Evolutionary conservation across 1,140 invertebrate genomes (phyloP).

Genomic region (Diorhabda carinulata): DNA sequence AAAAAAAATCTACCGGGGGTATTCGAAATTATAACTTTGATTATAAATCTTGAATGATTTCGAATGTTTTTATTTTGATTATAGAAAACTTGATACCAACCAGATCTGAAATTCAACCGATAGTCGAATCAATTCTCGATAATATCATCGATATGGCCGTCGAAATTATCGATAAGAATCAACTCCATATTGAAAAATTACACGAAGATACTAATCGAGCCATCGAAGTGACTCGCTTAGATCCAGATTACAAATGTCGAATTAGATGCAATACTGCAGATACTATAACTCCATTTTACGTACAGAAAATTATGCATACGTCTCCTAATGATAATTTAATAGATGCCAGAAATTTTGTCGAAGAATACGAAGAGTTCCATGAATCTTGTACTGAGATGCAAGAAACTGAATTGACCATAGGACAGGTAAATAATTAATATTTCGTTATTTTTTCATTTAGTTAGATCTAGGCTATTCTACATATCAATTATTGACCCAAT

Average conservation of each 20-base stretch:
- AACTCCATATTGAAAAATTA: slow-evolving; percentile 24
- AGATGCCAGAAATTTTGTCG: slow-evolving; percentile 43
- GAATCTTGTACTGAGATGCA: slow-evolving; percentile 42
- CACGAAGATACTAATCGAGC: slow-evolving; percentile 11
- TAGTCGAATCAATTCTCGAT: slow-evolving; percentile 33
- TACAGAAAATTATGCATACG: slow-evolving; percentile 34
- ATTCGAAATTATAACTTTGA: no score
- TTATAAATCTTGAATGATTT: not conserved
- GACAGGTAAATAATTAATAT: slow-evolving; percentile 17
- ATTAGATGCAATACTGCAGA: slow-evolving; percentile 35
- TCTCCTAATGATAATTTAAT: slow-evolving; percentile 38
- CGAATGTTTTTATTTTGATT: not conserved
- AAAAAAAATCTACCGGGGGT: no score
- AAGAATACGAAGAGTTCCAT: slow-evolving; percentile 46
- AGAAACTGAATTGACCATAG: slow-evolving; percentile 29
- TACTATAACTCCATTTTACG: slow-evolving; percentile 28
- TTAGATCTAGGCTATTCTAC: no score
- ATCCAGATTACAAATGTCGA: slow-evolving; percentile 18
- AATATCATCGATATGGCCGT: slow-evolving; percentile 42
- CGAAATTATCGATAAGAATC: slow-evolving; percentile 34
- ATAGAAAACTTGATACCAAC: slow-evolving; percentile 3
- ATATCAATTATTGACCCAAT: no score
- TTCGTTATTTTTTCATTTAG: no score
- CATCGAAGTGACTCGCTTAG: slow-evolving; percentile 10
- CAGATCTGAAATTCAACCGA: slow-evolving; percentile 11